phyloP scores from a whole-genome alignment of 2,888 invertebrate species.

The Mythimna ferrago region DNA sequence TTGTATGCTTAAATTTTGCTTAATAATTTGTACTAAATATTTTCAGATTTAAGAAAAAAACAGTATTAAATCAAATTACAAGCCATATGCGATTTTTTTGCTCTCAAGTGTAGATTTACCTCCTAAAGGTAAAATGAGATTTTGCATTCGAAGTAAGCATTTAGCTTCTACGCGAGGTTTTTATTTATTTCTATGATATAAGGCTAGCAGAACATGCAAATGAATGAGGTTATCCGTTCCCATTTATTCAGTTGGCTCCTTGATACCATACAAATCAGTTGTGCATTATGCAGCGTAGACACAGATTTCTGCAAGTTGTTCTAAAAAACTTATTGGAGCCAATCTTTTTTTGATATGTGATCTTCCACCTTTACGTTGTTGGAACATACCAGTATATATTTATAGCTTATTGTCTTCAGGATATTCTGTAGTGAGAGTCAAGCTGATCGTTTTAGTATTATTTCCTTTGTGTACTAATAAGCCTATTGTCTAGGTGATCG shows the following conservation, averaged over 20 bases:
- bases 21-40: too few species aligned
- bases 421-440: neutral
- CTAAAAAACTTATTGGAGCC: neutral
- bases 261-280: conserved; percentile 1
- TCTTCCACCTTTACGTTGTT: neutral
- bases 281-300: neutral
- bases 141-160: neutral
- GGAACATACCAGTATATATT: neutral
- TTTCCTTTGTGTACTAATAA: conserved; percentile 22
- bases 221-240: neutral
- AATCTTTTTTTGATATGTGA: neutral
- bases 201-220: neutral
- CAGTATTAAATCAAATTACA: too few species aligned
- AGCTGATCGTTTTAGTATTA: neutral
- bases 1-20: too few species aligned
- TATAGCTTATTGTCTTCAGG: neutral
- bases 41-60: too few species aligned
- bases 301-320: neutral
- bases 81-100: too few species aligned
- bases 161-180: neutral
- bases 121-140: neutral
- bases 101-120: too few species aligned
- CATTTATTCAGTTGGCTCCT: conserved; percentile 18
- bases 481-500: conserved; percentile 91
- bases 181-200: neutral